Evolutionary conservation across 2,797 vertebrate species (phyloP).

Genomic region (Sebastolobus altivelis): DNA sequence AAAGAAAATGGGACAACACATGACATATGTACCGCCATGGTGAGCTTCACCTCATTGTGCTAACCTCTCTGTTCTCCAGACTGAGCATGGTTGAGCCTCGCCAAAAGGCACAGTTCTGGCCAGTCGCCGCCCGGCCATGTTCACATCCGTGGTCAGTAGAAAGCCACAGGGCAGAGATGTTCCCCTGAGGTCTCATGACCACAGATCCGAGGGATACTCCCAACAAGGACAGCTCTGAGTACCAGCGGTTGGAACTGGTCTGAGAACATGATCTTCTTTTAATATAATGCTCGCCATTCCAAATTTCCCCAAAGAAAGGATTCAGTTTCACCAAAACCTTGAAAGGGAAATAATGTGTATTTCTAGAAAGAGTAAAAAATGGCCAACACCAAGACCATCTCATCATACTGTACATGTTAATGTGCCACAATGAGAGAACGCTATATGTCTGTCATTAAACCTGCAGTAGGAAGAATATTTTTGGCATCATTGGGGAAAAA

Average conservation of each 20-base stretch:
- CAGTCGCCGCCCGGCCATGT: conserved; percentile 37
- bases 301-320: conserved; percentile 66
- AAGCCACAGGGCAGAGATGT: conserved; percentile 70
- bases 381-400: conserved; percentile 16
- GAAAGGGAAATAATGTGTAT: conserved; percentile 66
- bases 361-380: conserved; percentile 56
- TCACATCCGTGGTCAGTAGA: conserved; percentile 57
- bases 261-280: conserved; percentile 71
- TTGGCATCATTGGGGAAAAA: too few relatives aligned
- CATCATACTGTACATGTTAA: neutral
- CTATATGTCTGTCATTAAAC: neutral
- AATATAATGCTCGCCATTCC: conserved; percentile 63
- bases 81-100: conserved; percentile 26
- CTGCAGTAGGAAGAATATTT: neutral
- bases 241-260: conserved; percentile 68
- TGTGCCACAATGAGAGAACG: neutral
- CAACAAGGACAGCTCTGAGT: conserved; percentile 63
- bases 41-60: conserved; percentile 52
- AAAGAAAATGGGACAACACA: conserved; percentile 63
- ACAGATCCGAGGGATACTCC: conserved; percentile 71
- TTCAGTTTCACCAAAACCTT: conserved; percentile 62
- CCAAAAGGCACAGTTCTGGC: conserved; percentile 62
- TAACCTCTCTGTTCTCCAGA: conserved; percentile 47
- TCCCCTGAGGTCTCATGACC: conserved; percentile 72
- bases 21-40: conserved; percentile 49